Base-by-base conservation (phyloP, 2,888 invertebrate species). In the Ectropis crepuscularia region DNA sequence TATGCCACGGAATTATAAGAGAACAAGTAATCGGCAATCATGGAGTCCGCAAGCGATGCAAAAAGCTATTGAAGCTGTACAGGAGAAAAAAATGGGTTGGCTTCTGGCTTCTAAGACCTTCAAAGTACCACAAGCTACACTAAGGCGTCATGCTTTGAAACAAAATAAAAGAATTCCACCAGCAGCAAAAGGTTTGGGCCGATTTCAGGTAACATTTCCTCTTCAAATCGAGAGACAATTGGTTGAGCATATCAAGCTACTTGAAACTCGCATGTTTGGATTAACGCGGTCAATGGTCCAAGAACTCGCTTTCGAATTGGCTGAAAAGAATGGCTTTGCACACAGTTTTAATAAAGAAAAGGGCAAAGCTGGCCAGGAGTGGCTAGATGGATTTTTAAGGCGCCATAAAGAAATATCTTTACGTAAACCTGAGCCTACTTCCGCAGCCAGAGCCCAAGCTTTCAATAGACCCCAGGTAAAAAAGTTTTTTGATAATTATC, bases 361-460 rank as follows among this genome's bases (percentile, higher is more conserved):
- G 9, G 4, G 9, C 4, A 53, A 42, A 47, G 70, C 74, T 61
- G 75, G 74, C 6, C 59, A 64, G 55, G 70, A 73, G 42, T 74
- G 73, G 73, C n/a, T 53, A 41, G 53, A 28, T 10, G 42, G 42
- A 11, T 53, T 53, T 53, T 10, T 39, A 6, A 39, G 42, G 6
- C 39, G 53, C 8, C 6, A 53, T 16, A 12, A 12, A 28, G 42
- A 53, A 10, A 53, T 53, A 9, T 53, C 53, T 9, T 53, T 54
- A 37, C 43, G 54, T 6, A 62, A 59, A 54, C 68, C 72, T 39
- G 73, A 74, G 61, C 55, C 69, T 9, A 70, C 71, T 54, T 65
- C 63, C 12, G 57, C 57, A 50, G 61, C 58, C 6, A 47, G 61
- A 48, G 58, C 61, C 16, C 54, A 58, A 38, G 61, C 54, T 16